Evolutionary conservation across 2,113 vertebrate genomes (phyloP).

Genomic region (Myodes glareolus): DNA sequence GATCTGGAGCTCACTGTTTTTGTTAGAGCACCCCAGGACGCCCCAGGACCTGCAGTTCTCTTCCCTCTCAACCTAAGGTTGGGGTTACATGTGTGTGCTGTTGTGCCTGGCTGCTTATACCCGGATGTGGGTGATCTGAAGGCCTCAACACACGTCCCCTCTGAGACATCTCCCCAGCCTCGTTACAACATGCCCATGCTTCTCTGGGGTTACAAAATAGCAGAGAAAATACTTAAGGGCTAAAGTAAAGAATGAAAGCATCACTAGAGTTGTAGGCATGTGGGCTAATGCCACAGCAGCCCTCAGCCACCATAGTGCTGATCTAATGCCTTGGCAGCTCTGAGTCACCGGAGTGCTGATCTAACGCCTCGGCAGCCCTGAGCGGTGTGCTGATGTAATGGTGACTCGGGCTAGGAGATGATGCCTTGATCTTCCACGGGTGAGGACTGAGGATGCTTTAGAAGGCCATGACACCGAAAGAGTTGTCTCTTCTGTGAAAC

Average conservation of each 20-base stretch:
- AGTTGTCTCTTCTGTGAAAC: neutral
- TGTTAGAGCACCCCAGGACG: no score
- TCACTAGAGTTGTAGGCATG: neutral
- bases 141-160: neutral
- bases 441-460: neutral
- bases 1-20: no score
- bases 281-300: neutral
- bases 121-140: neutral
- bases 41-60: neutral
- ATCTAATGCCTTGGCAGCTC: neutral
- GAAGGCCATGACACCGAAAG: slow-evolving; percentile 3
- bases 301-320: neutral
- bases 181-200: neutral
- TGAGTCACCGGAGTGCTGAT: neutral
- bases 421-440: neutral
- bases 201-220: slow-evolving; percentile 4
- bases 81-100: neutral
- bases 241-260: neutral
- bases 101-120: no score
- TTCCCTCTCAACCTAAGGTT: neutral
- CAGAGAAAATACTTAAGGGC: neutral
- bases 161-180: no score
- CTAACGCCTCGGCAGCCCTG: neutral
- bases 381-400: slow-evolving; percentile 27
- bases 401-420: neutral